Conservation (phyloP, 2,797 vertebrate genomes). For the Cichlasoma orientale region DNA sequence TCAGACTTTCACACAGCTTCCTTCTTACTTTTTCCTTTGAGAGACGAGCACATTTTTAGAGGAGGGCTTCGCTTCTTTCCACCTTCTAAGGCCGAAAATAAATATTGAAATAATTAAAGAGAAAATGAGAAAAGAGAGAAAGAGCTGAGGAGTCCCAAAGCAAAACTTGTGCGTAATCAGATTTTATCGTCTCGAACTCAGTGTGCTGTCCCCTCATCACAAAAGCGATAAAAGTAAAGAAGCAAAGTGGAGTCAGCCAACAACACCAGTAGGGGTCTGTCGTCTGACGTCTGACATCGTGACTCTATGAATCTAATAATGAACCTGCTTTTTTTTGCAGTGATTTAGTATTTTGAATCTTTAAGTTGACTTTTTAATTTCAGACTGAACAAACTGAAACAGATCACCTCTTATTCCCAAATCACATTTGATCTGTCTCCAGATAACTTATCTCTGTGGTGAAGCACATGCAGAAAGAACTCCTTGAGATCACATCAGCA, state of each 20-base stretch:
- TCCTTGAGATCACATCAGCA: not conserved
- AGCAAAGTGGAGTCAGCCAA: not conserved
- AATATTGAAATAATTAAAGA: slow-evolving; percentile 40
- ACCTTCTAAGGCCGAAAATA: slow-evolving; percentile 13
- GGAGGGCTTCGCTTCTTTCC: slow-evolving; percentile 11
- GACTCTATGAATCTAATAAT: too few relatives aligned
- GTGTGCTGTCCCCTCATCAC: slow-evolving; percentile 29
- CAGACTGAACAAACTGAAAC: not conserved
- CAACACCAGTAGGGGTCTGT: not conserved
- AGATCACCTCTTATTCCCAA: not conserved
- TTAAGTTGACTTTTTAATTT: not conserved
- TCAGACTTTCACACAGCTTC: not conserved
- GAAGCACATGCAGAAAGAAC: not conserved
- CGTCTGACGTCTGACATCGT: not conserved
- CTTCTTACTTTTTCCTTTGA: slow-evolving; percentile 9
- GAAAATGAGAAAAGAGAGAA: slow-evolving; percentile 6
- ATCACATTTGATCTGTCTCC: not conserved
- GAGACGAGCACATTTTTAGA: not conserved
- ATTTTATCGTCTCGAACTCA: slow-evolving; percentile 50
- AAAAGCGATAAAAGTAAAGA: slow-evolving; percentile 20
- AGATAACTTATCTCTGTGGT: not conserved
- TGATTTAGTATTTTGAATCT: not conserved
- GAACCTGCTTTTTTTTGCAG: not conserved
- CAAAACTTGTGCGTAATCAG: slow-evolving; percentile 52
- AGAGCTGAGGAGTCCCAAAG: slow-evolving; percentile 6